These are phyloP conservation scores for Probaryconus sp. DNA, from an alignment of 1,140 invertebrate species.

Conservation along the genomic window DNA sequence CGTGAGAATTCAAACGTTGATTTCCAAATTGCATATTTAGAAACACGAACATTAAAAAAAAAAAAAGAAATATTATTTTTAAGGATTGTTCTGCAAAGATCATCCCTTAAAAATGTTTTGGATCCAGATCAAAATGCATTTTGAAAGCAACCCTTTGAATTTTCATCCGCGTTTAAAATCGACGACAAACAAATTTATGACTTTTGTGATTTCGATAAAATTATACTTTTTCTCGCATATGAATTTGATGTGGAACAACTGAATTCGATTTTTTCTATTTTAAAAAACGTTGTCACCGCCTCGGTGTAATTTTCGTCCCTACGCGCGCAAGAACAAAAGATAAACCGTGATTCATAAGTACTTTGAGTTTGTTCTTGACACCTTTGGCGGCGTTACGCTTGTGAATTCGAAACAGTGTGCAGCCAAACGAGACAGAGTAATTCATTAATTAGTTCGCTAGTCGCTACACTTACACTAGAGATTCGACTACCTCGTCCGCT, in stretches of 20 bases:
- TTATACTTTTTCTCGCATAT: too few species aligned
- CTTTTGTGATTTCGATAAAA: too few species aligned
- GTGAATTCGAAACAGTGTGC: slow-evolving; percentile 68
- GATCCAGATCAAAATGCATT: too few species aligned
- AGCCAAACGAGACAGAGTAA: slow-evolving; percentile 67
- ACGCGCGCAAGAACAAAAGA: slow-evolving; percentile 29
- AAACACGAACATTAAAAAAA: too few species aligned
- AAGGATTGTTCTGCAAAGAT: too few species aligned
- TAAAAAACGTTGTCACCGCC: slow-evolving; percentile 8
- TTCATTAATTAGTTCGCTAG: slow-evolving; percentile 68
- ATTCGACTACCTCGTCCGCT: slow-evolving; percentile 77
- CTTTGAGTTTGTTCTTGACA: slow-evolving; percentile 44
- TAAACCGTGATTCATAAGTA: slow-evolving; percentile 50
- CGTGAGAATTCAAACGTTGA: too few species aligned
- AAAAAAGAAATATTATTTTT: too few species aligned
- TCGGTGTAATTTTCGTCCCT: neutral
- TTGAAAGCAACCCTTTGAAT: too few species aligned
- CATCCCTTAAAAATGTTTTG: too few species aligned
- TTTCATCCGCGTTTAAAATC: too few species aligned
- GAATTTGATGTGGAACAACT: slow-evolving; percentile 1
- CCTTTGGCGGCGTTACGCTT: slow-evolving; percentile 51
- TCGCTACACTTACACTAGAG: slow-evolving; percentile 75
- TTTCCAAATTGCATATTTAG: too few species aligned
- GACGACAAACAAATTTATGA: too few species aligned
- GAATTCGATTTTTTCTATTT: slow-evolving; percentile 23